Base-by-base conservation (phyloP, 1,140 invertebrate species). In the Zaprionus nigranus region DNA sequence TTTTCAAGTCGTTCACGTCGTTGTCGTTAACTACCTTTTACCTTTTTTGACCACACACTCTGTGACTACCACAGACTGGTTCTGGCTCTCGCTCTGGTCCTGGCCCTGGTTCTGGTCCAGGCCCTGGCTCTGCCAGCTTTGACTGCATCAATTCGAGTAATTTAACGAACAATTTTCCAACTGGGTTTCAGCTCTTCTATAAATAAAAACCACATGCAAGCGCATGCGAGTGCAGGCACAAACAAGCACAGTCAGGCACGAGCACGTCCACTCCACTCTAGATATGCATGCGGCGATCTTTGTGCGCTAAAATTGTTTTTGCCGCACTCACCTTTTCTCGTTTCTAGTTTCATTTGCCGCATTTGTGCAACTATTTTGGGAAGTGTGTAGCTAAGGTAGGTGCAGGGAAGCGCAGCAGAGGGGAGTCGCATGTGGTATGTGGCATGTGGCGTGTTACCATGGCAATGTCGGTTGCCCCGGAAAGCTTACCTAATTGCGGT, bases 401-500 rank as follows among this genome's bases (percentile, higher is more conserved):
- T 1, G 9, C 46, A 49, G 5, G 7, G 43, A 17, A 17, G 9
- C 7, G 43, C 43, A 3, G 9, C 1, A 3, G 6, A 6, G 17
- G 43, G 38, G 2, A 30, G 28, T 30, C 2, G 28, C 28, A 30
- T 9, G 28, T 7, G 30, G 30, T n/a, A n/a, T n/a, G n/a, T 30
- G 7, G 28, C 28, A 30, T 9, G 28, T 7, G 30, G 30, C 20
- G 17, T 24, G 46, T 51, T 51, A 2, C 46, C 12, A 24, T 51
- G 20, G 46, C 46, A 22, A 30, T 26, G 60, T 20, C 17, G 46
- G 15, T 46, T 46, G 40, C 13, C 12, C 46, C 43, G 43, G 12
- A 58, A 54, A 51, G 74, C 60, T 67, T 54, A 56, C 73, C 66
- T 80, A 85, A 88, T 80, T 86, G 84, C 66, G 73, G 83, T 66